phyloP scores from a whole-genome alignment of 2,113 vertebrate genomes.

The Lophochroa leadbeateri region DNA sequence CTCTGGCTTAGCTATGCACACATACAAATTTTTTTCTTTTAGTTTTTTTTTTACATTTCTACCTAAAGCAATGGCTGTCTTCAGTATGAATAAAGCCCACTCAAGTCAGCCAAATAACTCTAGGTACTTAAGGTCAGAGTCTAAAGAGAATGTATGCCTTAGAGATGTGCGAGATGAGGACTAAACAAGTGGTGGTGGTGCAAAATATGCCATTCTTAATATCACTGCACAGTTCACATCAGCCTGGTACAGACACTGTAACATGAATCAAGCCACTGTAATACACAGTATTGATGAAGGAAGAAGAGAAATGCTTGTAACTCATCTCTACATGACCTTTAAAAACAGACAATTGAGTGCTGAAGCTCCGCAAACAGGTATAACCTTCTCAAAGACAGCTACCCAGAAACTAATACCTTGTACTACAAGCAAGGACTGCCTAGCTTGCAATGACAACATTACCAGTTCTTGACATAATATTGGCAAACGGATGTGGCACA shows the following conservation, averaged over 20 bases:
- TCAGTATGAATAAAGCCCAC: neutral
- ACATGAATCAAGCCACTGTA: neutral
- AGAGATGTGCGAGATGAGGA: rapidly evolving
- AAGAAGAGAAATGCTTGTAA: neutral
- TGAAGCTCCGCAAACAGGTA: neutral
- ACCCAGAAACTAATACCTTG: neutral
- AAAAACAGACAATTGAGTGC: neutral
- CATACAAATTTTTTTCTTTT: neutral
- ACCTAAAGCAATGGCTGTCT: neutral
- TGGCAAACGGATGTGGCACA: neutral
- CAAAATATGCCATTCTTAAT: neutral
- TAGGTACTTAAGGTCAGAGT: neutral
- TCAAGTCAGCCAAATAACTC: neutral
- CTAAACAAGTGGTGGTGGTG: neutral
- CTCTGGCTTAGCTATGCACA: neutral
- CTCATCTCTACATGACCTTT: neutral
- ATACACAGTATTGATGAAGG: neutral
- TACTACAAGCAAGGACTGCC: neutral
- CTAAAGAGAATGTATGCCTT: neutral
- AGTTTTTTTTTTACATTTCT: neutral
- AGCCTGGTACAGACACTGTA: neutral
- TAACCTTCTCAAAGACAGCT: neutral
- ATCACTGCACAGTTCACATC: neutral
- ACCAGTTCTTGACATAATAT: neutral
- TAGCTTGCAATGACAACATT: neutral